phyloP scores from a whole-genome alignment of 2,797 vertebrate species.

The Oceanodroma leucorhoa region DNA sequence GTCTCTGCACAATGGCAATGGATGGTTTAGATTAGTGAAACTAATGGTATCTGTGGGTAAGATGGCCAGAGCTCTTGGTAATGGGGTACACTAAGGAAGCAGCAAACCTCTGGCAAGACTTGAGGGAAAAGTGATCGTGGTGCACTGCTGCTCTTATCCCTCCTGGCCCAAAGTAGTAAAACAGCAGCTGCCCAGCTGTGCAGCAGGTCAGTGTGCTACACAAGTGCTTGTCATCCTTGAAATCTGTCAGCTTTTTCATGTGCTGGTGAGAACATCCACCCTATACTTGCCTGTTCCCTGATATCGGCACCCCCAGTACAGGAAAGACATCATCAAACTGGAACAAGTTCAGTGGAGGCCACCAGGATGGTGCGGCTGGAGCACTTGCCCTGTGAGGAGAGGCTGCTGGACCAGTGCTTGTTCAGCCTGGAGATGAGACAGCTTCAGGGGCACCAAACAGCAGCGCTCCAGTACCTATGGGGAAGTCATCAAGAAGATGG shows the following conservation, averaged over 20 bases:
- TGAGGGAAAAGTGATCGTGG: neutral
- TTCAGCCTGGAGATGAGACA: neutral
- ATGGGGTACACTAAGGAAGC: neutral
- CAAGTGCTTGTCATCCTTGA: neutral
- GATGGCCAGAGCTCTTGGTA: neutral
- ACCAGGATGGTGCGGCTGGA: neutral
- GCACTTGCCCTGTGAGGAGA: neutral
- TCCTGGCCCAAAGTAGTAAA: neutral
- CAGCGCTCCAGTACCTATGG: too few relatives aligned
- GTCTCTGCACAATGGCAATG: neutral
- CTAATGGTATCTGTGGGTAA: neutral
- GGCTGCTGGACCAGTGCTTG: neutral
- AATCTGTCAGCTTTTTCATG: neutral
- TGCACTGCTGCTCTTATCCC: neutral
- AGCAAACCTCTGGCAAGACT: neutral
- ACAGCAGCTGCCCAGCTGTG: neutral
- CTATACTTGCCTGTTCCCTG: neutral
- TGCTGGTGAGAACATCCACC: neutral
- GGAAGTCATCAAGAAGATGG: neutral
- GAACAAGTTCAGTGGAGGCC: neutral
- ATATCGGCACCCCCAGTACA: rapidly evolving
- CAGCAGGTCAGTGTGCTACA: neutral
- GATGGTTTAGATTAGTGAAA: neutral
- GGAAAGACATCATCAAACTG: neutral
- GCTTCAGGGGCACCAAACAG: neutral